Base-by-base conservation (phyloP, 2,888 invertebrate genomes). In the Abrostola tripartita region DNA sequence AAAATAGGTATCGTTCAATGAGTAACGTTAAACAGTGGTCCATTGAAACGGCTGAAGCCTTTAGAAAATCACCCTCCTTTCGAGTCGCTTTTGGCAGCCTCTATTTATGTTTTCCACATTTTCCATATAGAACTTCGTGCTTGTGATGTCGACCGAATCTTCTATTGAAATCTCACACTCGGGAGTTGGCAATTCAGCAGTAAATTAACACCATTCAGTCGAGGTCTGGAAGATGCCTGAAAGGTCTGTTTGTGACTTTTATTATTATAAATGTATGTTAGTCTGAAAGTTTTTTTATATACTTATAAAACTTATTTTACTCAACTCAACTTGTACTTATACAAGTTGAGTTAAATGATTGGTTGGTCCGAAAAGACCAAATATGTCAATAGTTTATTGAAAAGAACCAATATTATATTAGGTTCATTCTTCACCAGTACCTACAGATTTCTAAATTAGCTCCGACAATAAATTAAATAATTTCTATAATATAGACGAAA, bases 1-100 rank as follows among this genome's bases (percentile, higher is more conserved):
- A 89, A 91, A 92, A 90, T 90, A 80, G 75, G 75, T 78, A 92
- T 88, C 85, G 89, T 85, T 92, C 92, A 90, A 89, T 91, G 91
- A 91, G 91, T 88, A 90, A 90, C 89, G 89, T 91, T 92, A 88
- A 93, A 93, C 92, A 93, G 92, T 90, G 84, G 86, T 85, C 91
- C 85, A 91, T 92, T 92, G 91, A 93, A 89, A 91, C 82, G 85
- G 82, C 82, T 86, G 90, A 89, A 90, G 89, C 90, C 93, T 93
- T 92, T 92, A 92, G 85, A 93, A 93, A 93, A 93, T 93, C 92
- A 91, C 91, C 90, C 91, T 88, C 89, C 85, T 88, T 91, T 90
- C 82, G 88, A 88, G 86, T 87, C 86, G 89, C 88, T 90, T 92
- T 89, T 90, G 87, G 87, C 90, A 84, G 85, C 84, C 86, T 85